Evolutionary conservation across 2,113 vertebrate genomes (phyloP).

Genomic region (Murina feae): DNA sequence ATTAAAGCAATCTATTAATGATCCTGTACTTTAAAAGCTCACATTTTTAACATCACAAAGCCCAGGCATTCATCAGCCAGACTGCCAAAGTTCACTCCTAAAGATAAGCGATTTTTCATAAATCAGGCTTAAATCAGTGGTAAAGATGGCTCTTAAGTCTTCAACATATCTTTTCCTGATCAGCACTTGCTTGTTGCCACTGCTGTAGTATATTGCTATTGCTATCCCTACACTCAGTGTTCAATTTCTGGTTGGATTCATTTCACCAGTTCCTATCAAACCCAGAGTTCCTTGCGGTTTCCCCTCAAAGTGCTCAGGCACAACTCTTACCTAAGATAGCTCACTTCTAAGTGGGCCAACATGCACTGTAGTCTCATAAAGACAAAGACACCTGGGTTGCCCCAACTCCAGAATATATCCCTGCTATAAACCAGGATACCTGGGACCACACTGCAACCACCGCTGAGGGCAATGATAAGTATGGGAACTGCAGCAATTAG

Average conservation of each 20-base stretch:
- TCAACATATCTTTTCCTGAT: background rate
- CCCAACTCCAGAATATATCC: background rate
- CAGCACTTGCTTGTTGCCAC: background rate
- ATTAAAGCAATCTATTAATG: conserved; percentile 59
- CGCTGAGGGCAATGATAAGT: background rate
- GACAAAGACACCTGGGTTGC: background rate
- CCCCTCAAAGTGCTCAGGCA: background rate
- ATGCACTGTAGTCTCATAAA: background rate
- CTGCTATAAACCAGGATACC: background rate
- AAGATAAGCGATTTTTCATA: conserved; percentile 59
- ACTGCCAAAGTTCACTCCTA: conserved; percentile 16
- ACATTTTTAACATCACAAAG: conserved; percentile 50
- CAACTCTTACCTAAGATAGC: too few species aligned
- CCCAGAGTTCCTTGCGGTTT: background rate
- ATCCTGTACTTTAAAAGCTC: conserved; percentile 18
- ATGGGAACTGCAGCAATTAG: background rate
- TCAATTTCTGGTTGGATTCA: background rate
- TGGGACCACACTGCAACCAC: background rate
- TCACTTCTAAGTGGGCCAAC: background rate
- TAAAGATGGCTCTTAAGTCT: conserved; percentile 28
- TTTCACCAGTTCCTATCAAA: background rate
- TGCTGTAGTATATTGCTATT: background rate
- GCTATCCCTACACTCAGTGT: background rate
- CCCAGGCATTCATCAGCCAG: conserved; percentile 43
- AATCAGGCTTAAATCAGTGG: conserved; percentile 47